Base-by-base conservation (phyloP, 2,888 invertebrate genomes). In the Athrips mouffetella region DNA sequence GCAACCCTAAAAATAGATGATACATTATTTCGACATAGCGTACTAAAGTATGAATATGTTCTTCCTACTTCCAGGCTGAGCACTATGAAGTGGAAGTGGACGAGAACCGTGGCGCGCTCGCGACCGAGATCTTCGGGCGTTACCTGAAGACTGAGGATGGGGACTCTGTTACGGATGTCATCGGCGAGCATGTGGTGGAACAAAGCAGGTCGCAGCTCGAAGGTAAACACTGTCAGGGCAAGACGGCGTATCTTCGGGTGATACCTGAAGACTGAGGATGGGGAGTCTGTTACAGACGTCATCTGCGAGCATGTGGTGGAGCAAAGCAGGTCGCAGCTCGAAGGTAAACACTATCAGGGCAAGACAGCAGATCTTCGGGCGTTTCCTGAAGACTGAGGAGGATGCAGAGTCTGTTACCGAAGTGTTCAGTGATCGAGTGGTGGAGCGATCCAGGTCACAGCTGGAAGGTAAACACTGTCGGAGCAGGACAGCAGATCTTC, bases 31-130 rank as follows among this genome's bases (percentile, higher is more conserved):
- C n/a, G n/a, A n/a, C n/a, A n/a, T n/a, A n/a, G n/a, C n/a, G n/a
- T n/a, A n/a, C n/a, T n/a, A n/a, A 46, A 15, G 18, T 18, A 13
- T 16, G 27, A 20, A 29, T 29, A 27, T 7, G 3, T 10, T n/a
- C n/a, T 27, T 27, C 27, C 7, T 52, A 90, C 51, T 70, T 71
- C 50, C 81, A 89, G 89, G 80, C 80, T 90, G 94, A 93, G 75
- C 93, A 94, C 72, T 98, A 97, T 90, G 98, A 98, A 89, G 92
- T 98, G 71, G 96, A 97, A 76, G 93, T 94, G 76, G 97, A 97
- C 86, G 97, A 97, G 88, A 92, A 94, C 78, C 91, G 98, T 53
- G 90, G 91, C 67, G 92, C 93, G 68, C 91, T 94, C 77, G 97
- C 97, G 50, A 80, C 83, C 50, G 90, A 91, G 59, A 89, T 91